A percentile compares a stretch with the other conserved stretches of the same genome.
Evolutionary conservation across 1,140 invertebrate species (phyloP).

Genomic region (Cydia strobilella): DNA sequence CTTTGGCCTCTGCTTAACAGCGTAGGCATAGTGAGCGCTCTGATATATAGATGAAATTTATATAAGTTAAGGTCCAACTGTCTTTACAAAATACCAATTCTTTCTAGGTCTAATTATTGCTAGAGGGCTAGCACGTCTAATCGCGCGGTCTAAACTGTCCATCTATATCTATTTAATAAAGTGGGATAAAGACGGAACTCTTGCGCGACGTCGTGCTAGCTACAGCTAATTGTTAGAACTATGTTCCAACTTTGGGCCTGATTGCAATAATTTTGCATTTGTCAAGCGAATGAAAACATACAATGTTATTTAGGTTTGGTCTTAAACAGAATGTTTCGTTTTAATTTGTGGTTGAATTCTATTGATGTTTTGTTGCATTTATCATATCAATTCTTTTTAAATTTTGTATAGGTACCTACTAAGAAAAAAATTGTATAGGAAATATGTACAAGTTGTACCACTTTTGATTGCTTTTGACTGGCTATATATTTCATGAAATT

Average conservation of each 20-base stretch:
- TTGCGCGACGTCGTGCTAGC: too few relatives aligned
- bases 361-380: neutral
- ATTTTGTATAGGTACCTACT: neutral
- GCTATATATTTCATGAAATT: neutral
- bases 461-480: neutral
- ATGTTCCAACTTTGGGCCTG: neutral
- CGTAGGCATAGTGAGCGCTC: too few relatives aligned
- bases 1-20: too few relatives aligned
- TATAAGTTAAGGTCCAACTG: too few relatives aligned
- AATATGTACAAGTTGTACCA: neutral
- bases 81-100: too few relatives aligned
- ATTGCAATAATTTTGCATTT: constrained; percentile 10
- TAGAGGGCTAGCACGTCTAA: too few relatives aligned
- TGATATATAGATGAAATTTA: too few relatives aligned
- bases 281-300: neutral
- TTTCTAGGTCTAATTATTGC: too few relatives aligned
- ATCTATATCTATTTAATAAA: too few relatives aligned
- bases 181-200: too few relatives aligned
- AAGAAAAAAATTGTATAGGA: neutral
- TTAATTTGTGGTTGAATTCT: neutral
- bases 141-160: too few relatives aligned
- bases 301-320: neutral
- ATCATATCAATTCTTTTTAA: neutral
- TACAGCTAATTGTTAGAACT: neutral
- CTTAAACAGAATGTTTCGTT: neutral